phyloP scores from a whole-genome alignment of 2,797 vertebrate species.

The Coluber constrictor region DNA sequence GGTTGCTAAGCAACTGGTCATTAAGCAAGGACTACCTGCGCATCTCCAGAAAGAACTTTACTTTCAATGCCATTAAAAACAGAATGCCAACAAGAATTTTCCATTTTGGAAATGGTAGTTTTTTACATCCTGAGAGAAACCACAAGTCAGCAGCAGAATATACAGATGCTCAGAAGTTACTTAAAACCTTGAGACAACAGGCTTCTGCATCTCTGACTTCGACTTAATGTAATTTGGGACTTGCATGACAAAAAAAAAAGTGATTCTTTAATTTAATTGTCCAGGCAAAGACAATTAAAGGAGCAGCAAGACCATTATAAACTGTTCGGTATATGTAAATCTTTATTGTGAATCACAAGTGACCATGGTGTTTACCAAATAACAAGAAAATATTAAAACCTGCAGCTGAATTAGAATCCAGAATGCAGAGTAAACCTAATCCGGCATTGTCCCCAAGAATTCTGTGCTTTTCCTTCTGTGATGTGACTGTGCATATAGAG shows the following conservation, averaged over 20 bases:
- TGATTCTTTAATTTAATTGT: background rate
- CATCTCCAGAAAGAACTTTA: background rate
- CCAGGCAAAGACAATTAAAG: background rate
- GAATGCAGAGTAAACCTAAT: background rate
- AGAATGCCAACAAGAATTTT: background rate
- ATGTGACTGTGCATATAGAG: background rate
- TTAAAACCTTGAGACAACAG: background rate
- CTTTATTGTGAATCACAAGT: background rate
- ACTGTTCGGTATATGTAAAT: background rate
- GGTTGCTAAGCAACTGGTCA: background rate
- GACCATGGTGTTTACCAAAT: background rate
- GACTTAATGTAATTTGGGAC: background rate
- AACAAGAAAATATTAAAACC: constrained; percentile 1
- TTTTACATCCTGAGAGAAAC: background rate
- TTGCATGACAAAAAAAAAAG: background rate
- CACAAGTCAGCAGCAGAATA: background rate
- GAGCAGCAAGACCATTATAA: background rate
- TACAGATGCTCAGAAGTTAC: background rate
- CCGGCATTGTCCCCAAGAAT: background rate
- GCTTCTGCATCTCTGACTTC: background rate
- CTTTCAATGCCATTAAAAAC: background rate
- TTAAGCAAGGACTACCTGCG: background rate
- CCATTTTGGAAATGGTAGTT: background rate
- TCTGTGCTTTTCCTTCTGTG: background rate
- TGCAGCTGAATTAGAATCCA: background rate